Evolutionary conservation across 2,113 vertebrate species (phyloP), one percentile per base, ranked within the genome.

Genomic region (Solea solea): DNA sequence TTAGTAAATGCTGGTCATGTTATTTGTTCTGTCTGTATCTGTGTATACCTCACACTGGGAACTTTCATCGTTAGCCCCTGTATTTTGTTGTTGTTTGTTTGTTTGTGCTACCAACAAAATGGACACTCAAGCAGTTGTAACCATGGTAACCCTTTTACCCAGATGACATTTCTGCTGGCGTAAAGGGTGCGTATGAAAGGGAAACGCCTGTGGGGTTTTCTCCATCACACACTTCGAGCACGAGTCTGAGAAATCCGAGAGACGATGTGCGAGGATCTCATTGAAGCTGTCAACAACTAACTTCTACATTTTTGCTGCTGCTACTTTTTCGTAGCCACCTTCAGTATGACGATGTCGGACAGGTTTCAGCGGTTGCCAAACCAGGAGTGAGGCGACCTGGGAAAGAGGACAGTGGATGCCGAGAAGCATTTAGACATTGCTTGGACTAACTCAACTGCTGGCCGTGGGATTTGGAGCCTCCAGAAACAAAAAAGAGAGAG

Each of bases 21-120:
- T 71, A 39, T 84, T 84, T 86, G 52, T 83, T 76, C 72, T 84
- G 45, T 81, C 66, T 82, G 40, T 88, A 44, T 82, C 72, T 79
- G 84, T 70, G 86, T 74, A 92, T 94, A 95, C 94, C 95, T 96
- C 94, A 94, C 81, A 91, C 93, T 93, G 84, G 87, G 93, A 84
- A 81, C 82, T 68, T 80, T 89, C 85, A 79, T 83, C 74, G 53
- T 78, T 76, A 71, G 70, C 45, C 45, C 52, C 52, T 72, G 66
- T 68, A 56, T 88, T 84, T 67, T 67, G 1, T 21, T 21, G 21
- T 21, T 21, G 21, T 21, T 81, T 78, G 34, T 34, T 65, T 85
- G 58, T 61, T 51, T 76, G 81, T 39, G 67, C 65, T 57, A 42
- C 66, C 69, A 65, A 86, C 70, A 88, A 91, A 86, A 90, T 53